These are phyloP conservation scores for Cyclophora punctaria DNA, from an alignment of 2,888 invertebrate genomes.

Conservation along the genomic window DNA sequence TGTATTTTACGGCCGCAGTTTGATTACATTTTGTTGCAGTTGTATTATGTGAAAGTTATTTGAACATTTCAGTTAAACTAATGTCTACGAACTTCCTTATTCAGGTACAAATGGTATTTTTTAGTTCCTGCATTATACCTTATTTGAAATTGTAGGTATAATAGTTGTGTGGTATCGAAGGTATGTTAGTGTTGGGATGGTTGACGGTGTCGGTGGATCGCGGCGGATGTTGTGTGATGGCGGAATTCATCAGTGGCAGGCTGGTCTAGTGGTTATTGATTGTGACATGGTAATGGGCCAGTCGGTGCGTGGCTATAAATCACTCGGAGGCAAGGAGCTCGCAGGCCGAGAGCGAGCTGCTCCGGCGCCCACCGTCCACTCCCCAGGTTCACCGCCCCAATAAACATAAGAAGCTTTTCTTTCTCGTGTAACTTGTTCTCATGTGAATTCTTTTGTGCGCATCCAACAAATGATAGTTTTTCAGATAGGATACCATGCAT, in stretches of 20 bases:
- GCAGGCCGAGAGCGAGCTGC: constrained; percentile 1
- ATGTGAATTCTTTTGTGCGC: constrained; percentile 12
- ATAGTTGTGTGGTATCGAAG: constrained; percentile 1
- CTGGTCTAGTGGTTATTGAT: constrained; percentile 52
- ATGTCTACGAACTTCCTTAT: constrained; percentile 23
- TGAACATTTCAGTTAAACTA: constrained; percentile 17
- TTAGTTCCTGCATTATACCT: constrained; percentile 1
- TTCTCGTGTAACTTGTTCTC: constrained; percentile 13
- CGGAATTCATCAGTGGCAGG: constrained; percentile 43
- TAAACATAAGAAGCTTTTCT: constrained; percentile 13
- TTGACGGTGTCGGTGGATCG: not conserved
- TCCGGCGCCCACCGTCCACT: constrained; percentile 4
- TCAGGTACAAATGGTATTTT: constrained; percentile 20
- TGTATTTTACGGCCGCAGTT: constrained; percentile 8
- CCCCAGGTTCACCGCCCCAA: constrained; percentile 11
- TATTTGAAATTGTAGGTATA: not conserved
- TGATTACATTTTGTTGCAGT: constrained; percentile 8
- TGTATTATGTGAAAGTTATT: constrained; percentile 13
- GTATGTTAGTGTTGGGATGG: constrained; percentile 4
- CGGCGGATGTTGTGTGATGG: constrained; percentile 23
- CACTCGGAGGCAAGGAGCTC: constrained; percentile 22
- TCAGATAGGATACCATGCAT: constrained; percentile 15
- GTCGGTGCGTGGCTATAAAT: constrained; percentile 50
- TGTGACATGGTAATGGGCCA: constrained; percentile 57
- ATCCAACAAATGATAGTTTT: constrained; percentile 20